A percentile compares a stretch with the other conserved stretches of the same genome.
These are phyloP conservation scores for Hipparchia semele DNA, from an alignment of 2,888 invertebrate species.

Conservation along the genomic window DNA sequence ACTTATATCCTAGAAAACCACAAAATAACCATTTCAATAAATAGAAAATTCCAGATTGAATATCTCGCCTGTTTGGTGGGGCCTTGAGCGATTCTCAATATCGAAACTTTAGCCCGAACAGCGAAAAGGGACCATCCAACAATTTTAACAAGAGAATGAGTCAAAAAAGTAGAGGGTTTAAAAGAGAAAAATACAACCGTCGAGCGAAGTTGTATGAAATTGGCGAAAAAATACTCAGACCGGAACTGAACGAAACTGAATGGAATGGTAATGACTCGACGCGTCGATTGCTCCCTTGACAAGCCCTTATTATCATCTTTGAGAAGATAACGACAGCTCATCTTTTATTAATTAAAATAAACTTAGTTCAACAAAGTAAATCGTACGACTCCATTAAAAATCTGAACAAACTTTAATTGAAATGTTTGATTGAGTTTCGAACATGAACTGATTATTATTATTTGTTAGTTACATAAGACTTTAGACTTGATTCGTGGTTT, in stretches of 20 bases:
- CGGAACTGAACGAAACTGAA: constrained; percentile 34
- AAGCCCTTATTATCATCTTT: constrained; percentile 37
- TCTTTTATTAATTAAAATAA: not conserved
- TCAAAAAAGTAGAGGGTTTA: not conserved
- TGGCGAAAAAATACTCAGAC: constrained; percentile 31
- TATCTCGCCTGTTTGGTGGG: not conserved
- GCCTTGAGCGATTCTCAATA: not conserved
- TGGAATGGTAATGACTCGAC: constrained; percentile 49
- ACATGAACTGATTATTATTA: no score
- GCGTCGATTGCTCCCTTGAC: constrained; percentile 49
- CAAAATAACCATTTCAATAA: not conserved
- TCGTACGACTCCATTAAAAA: no score
- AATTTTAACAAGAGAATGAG: constrained; percentile 17
- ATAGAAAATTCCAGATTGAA: not conserved
- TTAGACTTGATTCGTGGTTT: no score
- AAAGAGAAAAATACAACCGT: constrained; percentile 2
- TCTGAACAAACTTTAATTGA: no score
- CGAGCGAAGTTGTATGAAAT: constrained; percentile 23
- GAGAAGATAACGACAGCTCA: not conserved
- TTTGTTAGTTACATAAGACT: no score
- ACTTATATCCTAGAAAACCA: no score
- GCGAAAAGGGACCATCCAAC: not conserved
- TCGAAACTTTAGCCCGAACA: not conserved
- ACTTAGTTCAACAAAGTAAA: not conserved
- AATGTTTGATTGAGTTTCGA: no score